A percentile compares a stretch with the other conserved stretches of the same genome.
Conservation (phyloP, 2,888 invertebrate genomes). For the Zygogramma bicolorata region DNA sequence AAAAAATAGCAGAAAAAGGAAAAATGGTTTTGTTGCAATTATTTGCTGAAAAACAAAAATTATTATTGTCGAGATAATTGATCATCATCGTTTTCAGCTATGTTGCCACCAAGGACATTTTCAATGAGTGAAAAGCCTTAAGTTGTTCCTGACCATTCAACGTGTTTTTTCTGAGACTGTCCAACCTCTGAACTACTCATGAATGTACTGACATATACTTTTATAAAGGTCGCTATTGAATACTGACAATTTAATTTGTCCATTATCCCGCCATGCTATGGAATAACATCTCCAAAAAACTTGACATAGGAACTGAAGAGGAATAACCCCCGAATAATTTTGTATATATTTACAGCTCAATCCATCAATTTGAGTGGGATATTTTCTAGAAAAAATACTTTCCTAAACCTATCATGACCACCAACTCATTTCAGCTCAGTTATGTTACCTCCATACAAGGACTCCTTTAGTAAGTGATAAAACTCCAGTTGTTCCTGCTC, state of each 20-base stretch:
- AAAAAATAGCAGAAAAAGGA: too few relatives aligned
- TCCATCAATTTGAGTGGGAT: too few relatives aligned
- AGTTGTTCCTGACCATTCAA: conserved; percentile 93
- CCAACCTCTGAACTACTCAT: conserved; percentile 92
- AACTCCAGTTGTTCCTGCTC: conserved; percentile 94
- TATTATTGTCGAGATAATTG: too few relatives aligned
- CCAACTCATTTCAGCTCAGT: too few relatives aligned
- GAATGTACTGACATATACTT: conserved; percentile 98
- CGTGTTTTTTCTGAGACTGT: conserved; percentile 90
- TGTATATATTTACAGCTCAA: too few relatives aligned
- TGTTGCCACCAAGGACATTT: conserved; percentile 67
- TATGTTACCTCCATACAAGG: conserved; percentile 22
- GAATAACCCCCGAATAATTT: too few relatives aligned
- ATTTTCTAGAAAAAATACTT: too few relatives aligned
- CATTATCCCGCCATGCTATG: conserved; percentile 99
- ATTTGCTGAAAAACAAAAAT: too few relatives aligned
- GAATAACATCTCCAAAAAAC: conserved; percentile 99
- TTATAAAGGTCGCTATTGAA: conserved; percentile 99
- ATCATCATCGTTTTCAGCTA: too few relatives aligned
- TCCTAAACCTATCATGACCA: too few relatives aligned
- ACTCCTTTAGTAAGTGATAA: conserved; percentile 84
- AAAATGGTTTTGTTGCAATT: too few relatives aligned
- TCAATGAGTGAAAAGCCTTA: conserved; percentile 86
- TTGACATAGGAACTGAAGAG: too few relatives aligned
- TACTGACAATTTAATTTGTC: conserved; percentile 99